These are phyloP conservation scores for Sphaeramia orbicularis DNA, from an alignment of 2,797 vertebrate species.

Conservation along the genomic window DNA sequence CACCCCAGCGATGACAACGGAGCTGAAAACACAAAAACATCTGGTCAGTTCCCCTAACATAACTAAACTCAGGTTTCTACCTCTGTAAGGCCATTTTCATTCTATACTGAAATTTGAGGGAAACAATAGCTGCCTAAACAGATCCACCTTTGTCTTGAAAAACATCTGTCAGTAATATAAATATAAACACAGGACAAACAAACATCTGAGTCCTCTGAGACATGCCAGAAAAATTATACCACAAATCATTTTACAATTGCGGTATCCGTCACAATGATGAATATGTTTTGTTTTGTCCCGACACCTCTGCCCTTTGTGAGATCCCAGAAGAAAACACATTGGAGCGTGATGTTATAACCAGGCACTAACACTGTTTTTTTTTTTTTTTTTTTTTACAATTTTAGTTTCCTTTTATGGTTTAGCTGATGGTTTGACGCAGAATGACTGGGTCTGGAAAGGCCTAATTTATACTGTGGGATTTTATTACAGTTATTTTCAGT, in stretches of 20 bases:
- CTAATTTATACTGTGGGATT: slow-evolving; percentile 66
- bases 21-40: not conserved
- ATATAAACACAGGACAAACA: slow-evolving; percentile 25
- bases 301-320: slow-evolving; percentile 28
- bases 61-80: not conserved
- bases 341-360: slow-evolving; percentile 32
- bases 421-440: slow-evolving; percentile 48
- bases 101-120: not conserved
- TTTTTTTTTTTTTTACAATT: slow-evolving; percentile 3
- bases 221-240: slow-evolving; percentile 9
- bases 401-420: slow-evolving; percentile 12
- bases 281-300: slow-evolving; percentile 43
- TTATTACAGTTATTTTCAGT: slow-evolving; percentile 65
- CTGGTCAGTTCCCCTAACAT: too few species aligned
- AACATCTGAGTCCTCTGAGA: slow-evolving; percentile 9
- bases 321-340: slow-evolving; percentile 42
- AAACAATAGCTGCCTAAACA: slow-evolving; percentile 9
- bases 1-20: not conserved
- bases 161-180: slow-evolving; percentile 16
- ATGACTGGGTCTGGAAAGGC: slow-evolving; percentile 44
- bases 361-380: slow-evolving; percentile 4
- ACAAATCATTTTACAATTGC: slow-evolving; percentile 46
- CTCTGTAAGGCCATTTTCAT: slow-evolving; percentile 2
- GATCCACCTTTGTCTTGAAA: slow-evolving; percentile 9
- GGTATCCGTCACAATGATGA: slow-evolving; percentile 49